Conservation (phyloP, 2,797 vertebrate genomes). For the Silurus aristotelis region DNA sequence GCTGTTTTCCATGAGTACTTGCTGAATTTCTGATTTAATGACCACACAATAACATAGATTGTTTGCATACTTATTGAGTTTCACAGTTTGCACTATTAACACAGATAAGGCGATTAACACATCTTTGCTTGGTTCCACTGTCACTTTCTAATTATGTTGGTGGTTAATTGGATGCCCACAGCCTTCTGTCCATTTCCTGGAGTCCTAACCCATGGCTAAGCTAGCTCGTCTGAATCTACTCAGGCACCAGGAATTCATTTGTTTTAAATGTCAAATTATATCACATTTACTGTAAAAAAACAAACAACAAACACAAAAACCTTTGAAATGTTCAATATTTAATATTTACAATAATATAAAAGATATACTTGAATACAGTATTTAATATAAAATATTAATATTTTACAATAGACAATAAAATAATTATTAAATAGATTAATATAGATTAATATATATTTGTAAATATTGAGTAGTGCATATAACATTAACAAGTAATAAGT, state of each 20-base stretch:
- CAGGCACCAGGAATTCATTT: not conserved
- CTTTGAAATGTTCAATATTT: too few species aligned
- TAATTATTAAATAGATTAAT: too few species aligned
- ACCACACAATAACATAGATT: not conserved
- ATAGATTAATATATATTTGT: too few species aligned
- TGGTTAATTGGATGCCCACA: constrained; percentile 17
- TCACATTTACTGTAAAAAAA: too few species aligned
- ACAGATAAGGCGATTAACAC: not conserved
- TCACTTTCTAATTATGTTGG: not conserved
- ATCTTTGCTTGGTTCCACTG: not conserved
- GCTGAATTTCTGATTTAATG: not conserved
- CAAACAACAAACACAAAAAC: too few species aligned
- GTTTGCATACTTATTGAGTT: constrained; percentile 5
- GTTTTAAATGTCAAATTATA: not conserved
- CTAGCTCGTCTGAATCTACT: not conserved
- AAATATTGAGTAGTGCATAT: too few species aligned
- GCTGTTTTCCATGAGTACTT: not conserved
- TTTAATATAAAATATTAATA: too few species aligned
- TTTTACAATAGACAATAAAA: too few species aligned
- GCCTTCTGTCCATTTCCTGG: not conserved
- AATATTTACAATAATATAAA: too few species aligned
- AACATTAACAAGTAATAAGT: too few species aligned
- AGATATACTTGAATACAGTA: too few species aligned
- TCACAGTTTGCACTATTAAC: constrained; percentile 3
- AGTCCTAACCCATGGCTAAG: not conserved